Base-by-base conservation (phyloP, 1,140 invertebrate genomes). In the Mercenaria mercenaria region DNA sequence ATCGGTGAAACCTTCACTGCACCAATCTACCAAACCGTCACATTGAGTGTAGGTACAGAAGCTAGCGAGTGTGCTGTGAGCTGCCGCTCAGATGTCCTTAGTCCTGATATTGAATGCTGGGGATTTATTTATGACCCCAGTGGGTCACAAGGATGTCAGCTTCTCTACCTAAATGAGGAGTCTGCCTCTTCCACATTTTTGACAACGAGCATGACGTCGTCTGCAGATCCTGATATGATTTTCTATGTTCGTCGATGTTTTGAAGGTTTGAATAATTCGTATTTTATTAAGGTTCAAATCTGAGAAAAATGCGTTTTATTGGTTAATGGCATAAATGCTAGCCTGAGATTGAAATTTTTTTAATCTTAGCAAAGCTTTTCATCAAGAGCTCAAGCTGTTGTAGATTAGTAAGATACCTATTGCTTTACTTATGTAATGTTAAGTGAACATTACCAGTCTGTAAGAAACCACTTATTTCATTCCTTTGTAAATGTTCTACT, bases 181-280 rank as follows among this genome's bases (percentile, higher is more conserved):
- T 32, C 41, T 23, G 83, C 67, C 0, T 85, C 83, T 6, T 56
- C 47, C 0, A 85, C 41, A 15, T 85, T 50, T 41, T 15, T 32
- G 13, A 67, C 43, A 0, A 74, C 64, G 15, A 26, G 32, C 23
- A 56, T 34, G 23, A 23, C 11, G 39, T 26, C 15, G 2, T 18
- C 23, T 0, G 26, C 23, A 0, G 6, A 74, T 26, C 69, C 83
- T 2, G 83, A 85, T 20, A 52, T 20, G n/a, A 37, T 85, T 11
- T 85, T 85, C 26, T 85, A 85, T n/a, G 69, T 85, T 4, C 41
- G 69, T 8, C 67, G 67, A 10, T 85, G 83, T 72, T 85, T 85
- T 59, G 83, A 85, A 85, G 83, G 83, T 85, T 37, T 13, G n/a
- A 26, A 10, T n/a, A n/a, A 2, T 23, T 80, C 20, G 10, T 20